Conservation (phyloP, 2,113 vertebrate species). For the Nicator chloris region DNA sequence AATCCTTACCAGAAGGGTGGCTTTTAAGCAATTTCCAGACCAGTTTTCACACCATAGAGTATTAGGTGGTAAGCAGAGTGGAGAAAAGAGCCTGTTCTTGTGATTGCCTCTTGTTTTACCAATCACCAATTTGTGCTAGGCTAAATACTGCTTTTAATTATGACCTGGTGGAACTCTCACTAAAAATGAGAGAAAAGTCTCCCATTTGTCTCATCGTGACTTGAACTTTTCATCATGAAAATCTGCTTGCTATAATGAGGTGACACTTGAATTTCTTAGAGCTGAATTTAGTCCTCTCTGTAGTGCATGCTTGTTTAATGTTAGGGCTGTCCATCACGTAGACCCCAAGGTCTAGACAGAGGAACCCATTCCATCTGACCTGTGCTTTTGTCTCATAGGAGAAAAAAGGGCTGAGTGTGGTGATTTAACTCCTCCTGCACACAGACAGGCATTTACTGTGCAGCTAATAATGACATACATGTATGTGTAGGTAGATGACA, state of each 20-base stretch:
- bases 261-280: slow-evolving; percentile 17
- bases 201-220: background rate
- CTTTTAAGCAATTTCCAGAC: slow-evolving; percentile 16
- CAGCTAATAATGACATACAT: background rate
- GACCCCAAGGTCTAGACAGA: background rate
- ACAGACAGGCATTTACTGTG: background rate
- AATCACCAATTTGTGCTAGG: background rate
- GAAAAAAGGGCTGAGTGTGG: background rate
- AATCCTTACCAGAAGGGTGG: background rate
- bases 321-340: background rate
- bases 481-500: background rate
- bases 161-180: background rate
- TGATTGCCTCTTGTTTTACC: background rate
- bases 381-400: background rate
- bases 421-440: background rate
- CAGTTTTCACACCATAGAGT: background rate
- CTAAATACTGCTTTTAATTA: slow-evolving; percentile 18
- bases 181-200: background rate
- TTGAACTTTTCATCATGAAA: slow-evolving; percentile 32
- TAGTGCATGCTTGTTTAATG: background rate
- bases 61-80: background rate
- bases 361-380: background rate
- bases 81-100: background rate
- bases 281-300: background rate
- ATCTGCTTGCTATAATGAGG: background rate